Percentiles rank a stretch among this genome's conserved stretches.
Conservation (phyloP, 2,797 vertebrate species). For the Mormyrops boulengeri region DNA sequence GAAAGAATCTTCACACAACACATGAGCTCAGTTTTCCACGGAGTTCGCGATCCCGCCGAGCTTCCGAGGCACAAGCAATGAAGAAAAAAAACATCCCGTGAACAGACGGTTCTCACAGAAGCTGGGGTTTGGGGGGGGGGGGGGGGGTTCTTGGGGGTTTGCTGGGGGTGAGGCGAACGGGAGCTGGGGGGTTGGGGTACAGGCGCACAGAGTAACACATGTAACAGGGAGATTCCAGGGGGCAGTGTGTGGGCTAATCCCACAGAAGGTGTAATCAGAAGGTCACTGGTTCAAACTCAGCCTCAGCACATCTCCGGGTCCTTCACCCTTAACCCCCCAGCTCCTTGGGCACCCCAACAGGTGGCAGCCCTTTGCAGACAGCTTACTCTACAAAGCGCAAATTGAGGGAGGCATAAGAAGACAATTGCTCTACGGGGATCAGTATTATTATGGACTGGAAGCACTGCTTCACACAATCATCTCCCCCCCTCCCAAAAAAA, state of each 20-base stretch:
- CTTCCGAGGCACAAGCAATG: neutral
- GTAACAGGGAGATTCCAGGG: too few relatives aligned
- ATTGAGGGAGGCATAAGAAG: too few relatives aligned
- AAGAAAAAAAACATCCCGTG: neutral
- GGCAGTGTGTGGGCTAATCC: too few relatives aligned
- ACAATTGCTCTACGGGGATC: too few relatives aligned
- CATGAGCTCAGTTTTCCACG: slow-evolving; percentile 38
- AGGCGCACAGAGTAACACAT: neutral
- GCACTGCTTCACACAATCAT: neutral
- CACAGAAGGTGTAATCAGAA: too few relatives aligned
- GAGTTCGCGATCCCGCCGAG: neutral
- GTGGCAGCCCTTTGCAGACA: too few relatives aligned
- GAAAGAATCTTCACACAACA: slow-evolving; percentile 19
- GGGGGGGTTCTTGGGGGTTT: neutral
- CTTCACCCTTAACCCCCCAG: too few relatives aligned
- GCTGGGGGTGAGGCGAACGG: neutral
- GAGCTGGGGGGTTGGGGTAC: neutral
- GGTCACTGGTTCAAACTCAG: too few relatives aligned
- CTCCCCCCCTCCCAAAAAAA: neutral
- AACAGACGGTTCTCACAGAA: neutral
- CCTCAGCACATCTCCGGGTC: too few relatives aligned
- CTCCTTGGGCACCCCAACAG: too few relatives aligned
- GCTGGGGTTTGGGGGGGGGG: neutral
- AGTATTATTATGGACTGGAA: too few relatives aligned
- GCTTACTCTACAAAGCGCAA: too few relatives aligned